These are phyloP conservation scores for Procapra przewalskii DNA, from an alignment of 2,113 vertebrate genomes.

Conservation along the genomic window DNA sequence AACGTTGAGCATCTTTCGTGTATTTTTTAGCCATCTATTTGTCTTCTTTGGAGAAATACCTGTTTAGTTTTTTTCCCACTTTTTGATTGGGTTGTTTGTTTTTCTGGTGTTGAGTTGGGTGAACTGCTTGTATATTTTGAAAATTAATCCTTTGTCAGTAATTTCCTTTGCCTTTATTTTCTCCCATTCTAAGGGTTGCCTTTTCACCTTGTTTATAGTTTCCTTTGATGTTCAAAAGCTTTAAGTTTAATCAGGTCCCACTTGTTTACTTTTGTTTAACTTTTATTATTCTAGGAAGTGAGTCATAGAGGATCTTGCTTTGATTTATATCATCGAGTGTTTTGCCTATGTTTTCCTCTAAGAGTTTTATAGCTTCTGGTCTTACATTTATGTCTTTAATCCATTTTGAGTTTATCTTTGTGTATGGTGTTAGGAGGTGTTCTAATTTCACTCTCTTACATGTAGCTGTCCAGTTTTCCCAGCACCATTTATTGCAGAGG, in stretches of 20 bases:
- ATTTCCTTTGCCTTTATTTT: background rate
- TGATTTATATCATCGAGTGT: background rate
- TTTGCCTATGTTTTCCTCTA: background rate
- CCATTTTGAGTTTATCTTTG: background rate
- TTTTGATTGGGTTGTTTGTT: background rate
- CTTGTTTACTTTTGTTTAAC: background rate
- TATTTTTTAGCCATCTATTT: background rate
- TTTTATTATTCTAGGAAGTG: background rate
- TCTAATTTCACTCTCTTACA: background rate
- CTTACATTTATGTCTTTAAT: background rate
- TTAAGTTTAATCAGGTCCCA: background rate
- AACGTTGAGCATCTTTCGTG: background rate
- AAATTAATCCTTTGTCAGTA: background rate
- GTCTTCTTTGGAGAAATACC: background rate
- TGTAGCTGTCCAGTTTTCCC: background rate
- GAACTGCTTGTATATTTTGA: background rate
- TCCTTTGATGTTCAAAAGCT: background rate
- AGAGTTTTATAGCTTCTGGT: background rate
- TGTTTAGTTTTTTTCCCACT: background rate
- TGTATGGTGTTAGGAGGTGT: background rate
- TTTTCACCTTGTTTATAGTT: background rate
- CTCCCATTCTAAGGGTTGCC: background rate
- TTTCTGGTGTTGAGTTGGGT: background rate
- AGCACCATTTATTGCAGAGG: background rate
- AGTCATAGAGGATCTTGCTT: background rate